Percentiles rank a stretch among this genome's conserved stretches.
phyloP scores from a whole-genome alignment of 1,140 invertebrate genomes.

The Drosophila lacertosa region DNA sequence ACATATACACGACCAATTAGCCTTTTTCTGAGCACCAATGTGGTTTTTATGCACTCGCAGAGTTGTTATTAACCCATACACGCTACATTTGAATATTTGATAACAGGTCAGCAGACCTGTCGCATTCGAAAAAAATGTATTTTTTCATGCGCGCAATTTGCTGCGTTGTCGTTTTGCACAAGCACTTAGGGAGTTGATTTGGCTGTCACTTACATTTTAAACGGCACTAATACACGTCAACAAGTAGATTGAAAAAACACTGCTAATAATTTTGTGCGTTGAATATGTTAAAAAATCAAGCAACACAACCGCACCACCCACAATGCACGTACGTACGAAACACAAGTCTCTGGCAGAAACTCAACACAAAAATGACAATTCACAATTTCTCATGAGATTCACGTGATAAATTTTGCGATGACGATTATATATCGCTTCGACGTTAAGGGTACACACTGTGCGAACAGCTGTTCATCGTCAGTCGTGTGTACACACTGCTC shows the following conservation, averaged over 20 bases:
- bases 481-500: slow-evolving; percentile 36
- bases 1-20: slow-evolving; percentile 40
- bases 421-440: slow-evolving; percentile 46
- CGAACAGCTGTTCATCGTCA: slow-evolving; percentile 29
- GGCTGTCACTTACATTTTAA: slow-evolving; percentile 61
- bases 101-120: slow-evolving; percentile 63
- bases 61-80: slow-evolving; percentile 8
- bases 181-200: slow-evolving; percentile 4
- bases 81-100: slow-evolving; percentile 16
- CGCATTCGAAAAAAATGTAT: slow-evolving; percentile 20
- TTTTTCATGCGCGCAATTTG: slow-evolving; percentile 27
- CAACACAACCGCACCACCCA: slow-evolving; percentile 76
- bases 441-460: slow-evolving; percentile 10
- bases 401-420: slow-evolving; percentile 56
- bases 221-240: slow-evolving; percentile 43
- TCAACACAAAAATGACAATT: slow-evolving; percentile 66
- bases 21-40: slow-evolving; percentile 8
- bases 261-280: slow-evolving; percentile 56
- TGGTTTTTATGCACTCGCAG: slow-evolving; percentile 5
- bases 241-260: slow-evolving; percentile 47
- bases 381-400: slow-evolving; percentile 57
- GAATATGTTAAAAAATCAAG: slow-evolving; percentile 54
- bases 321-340: slow-evolving; percentile 54
- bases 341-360: slow-evolving; percentile 62
- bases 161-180: slow-evolving; percentile 38